These are phyloP conservation scores for Aethina tumida DNA, from an alignment of 1,140 invertebrate species.

Conservation along the genomic window DNA sequence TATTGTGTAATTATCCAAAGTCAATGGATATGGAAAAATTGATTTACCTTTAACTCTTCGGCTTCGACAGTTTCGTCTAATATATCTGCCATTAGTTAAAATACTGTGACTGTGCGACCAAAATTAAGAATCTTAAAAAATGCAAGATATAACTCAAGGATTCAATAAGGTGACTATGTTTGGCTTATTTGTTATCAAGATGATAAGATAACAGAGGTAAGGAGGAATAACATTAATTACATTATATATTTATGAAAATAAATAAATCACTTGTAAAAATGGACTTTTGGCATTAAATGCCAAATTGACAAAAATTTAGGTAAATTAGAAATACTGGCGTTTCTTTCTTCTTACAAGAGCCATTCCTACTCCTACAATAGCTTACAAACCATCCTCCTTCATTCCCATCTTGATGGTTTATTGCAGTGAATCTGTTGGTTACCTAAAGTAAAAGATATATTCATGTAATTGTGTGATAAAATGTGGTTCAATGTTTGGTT, in stretches of 20 bases:
- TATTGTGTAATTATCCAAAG: background rate
- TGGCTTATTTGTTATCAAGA: too few relatives aligned
- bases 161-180: too few relatives aligned
- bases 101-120: too few relatives aligned
- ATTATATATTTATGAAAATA: too few relatives aligned
- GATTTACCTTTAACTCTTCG: conserved; percentile 65
- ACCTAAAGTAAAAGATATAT: conserved; percentile 22
- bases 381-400: conserved; percentile 79
- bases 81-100: conserved; percentile 69
- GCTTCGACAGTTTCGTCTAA: conserved; percentile 63
- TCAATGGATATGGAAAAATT: conserved; percentile 6
- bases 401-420: conserved; percentile 75
- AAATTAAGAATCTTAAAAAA: too few relatives aligned
- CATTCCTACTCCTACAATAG: conserved; percentile 68
- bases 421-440: conserved; percentile 83
- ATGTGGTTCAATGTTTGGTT: too few relatives aligned
- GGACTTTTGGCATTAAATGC: too few relatives aligned
- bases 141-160: too few relatives aligned
- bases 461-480: conserved; percentile 1
- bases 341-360: conserved; percentile 58
- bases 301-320: conserved; percentile 5
- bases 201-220: too few relatives aligned
- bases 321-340: conserved; percentile 17
- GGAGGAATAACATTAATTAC: too few relatives aligned
- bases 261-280: too few relatives aligned